A percentile compares a stretch with the other conserved stretches of the same genome.
phyloP scores from a whole-genome alignment of 2,797 vertebrate species.

The Simalia tracyae region DNA sequence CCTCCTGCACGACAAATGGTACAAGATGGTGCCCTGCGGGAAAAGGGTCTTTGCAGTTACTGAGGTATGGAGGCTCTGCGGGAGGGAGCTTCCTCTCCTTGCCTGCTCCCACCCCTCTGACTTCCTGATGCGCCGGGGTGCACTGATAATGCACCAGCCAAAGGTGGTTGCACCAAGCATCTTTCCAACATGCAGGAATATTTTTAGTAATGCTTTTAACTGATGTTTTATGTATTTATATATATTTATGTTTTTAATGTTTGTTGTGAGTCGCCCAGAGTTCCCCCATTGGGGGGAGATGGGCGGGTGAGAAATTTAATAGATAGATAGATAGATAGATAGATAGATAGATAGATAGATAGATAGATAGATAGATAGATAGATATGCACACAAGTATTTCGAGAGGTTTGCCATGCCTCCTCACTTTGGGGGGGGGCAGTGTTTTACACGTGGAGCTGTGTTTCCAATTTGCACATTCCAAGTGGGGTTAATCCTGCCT shows the following conservation, averaged over 20 bases:
- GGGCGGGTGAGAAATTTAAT: too few relatives aligned
- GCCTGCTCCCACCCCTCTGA: background rate
- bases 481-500: background rate
- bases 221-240: too few relatives aligned
- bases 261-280: too few relatives aligned
- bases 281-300: too few relatives aligned
- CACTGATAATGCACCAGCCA: background rate
- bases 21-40: slow-evolving; percentile 86
- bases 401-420: background rate
- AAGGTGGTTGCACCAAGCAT: background rate
- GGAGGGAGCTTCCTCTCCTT: background rate
- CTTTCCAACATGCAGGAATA: background rate
- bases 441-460: too few relatives aligned
- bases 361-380: too few relatives aligned
- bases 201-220: too few relatives aligned
- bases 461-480: background rate
- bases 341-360: too few relatives aligned
- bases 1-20: slow-evolving; percentile 87
- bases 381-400: background rate
- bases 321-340: too few relatives aligned
- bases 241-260: too few relatives aligned
- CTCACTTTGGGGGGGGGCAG: too few relatives aligned
- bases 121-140: too few relatives aligned
- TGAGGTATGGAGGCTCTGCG: slow-evolving; percentile 68
- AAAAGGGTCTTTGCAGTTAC: slow-evolving; percentile 84